Base-by-base conservation (phyloP, 1,140 invertebrate species). In the Drosophila parvula region DNA sequence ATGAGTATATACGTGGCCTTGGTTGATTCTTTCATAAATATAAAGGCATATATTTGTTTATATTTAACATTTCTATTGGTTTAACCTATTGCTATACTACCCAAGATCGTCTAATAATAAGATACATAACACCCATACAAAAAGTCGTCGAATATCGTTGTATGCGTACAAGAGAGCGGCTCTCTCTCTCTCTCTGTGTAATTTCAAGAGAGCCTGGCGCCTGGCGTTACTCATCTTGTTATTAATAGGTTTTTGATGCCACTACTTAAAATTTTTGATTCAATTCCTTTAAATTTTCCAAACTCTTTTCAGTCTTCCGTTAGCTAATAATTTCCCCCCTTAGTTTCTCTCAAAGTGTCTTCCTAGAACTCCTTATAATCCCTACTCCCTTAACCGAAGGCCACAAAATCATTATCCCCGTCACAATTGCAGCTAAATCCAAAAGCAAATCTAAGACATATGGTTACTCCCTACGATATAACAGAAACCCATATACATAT, bases 381-480 rank as follows among this genome's bases (percentile, higher is more conserved):
- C 22, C 11, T 30, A 10, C 10, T 4, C 5, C 12, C 14, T 9
- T n/a, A 12, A 32, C 2, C 3, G 3, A 50, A 70, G 36, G 64
- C 43, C 50, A 11, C 18, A 22, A 12, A 22, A 22, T 28, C 34
- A 2, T 5, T 32, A 30, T 11, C 34, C 41, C 69, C 28, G 1
- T 3, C 48, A 43, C 22, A 71, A 58, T 30, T n/a, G 50, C 65
- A 58, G 65, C 68, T 58, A 48, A 28, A 70, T 58, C 14, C 43
- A 59, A 50, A 71, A 59, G 51, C 65, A 71, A 71, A 70, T 70
- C 68, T 71, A 70, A 70, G 65, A 71, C 69, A 71, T 71, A 71
- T 50, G 50, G 50, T 71, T 44, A 74, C 57, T 34, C 51, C 40
- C 40, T 57, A 65, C 34, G 18, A 75, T 57, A 70, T 50, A 63